Evolutionary conservation across 2,888 invertebrate species (phyloP).

Genomic region (Epistrophe eligans): DNA sequence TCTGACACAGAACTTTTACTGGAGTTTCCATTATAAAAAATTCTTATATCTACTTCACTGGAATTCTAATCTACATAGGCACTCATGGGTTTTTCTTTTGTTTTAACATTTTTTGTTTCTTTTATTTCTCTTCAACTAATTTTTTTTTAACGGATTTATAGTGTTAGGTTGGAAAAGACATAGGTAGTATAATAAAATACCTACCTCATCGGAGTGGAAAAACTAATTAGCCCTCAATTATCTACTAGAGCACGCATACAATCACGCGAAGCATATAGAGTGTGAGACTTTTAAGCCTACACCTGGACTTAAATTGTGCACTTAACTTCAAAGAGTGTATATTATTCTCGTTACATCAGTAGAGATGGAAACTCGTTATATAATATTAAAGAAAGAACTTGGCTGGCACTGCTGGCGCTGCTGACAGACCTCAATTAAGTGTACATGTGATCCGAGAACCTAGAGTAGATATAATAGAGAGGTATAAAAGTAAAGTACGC

Average conservation of each 20-base stretch:
- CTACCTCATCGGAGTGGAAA: slow-evolving; percentile 47
- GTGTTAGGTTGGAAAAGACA: slow-evolving; percentile 6
- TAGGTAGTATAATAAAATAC: slow-evolving; percentile 36
- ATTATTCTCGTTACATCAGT: background rate
- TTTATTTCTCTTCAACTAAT: background rate
- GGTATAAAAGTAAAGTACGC: background rate
- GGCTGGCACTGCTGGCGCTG: background rate
- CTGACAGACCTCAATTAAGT: slow-evolving; percentile 13
- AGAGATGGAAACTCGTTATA: slow-evolving; percentile 41
- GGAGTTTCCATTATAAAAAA: slow-evolving; percentile 13
- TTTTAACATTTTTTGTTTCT: background rate
- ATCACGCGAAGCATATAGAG: background rate
- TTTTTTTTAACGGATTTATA: slow-evolving; percentile 1
- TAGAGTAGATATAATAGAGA: background rate
- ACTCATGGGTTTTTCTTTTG: slow-evolving; percentile 33
- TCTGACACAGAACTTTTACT: background rate
- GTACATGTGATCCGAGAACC: slow-evolving; percentile 28
- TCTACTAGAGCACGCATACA: slow-evolving; percentile 46
- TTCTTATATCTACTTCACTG: slow-evolving; percentile 27
- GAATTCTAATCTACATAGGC: slow-evolving; percentile 19
- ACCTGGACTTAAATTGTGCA: slow-evolving; percentile 55
- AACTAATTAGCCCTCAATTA: slow-evolving; percentile 70
- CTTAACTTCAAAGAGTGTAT: slow-evolving; percentile 48
- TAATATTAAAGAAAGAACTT: slow-evolving; percentile 9
- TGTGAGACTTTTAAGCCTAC: slow-evolving; percentile 47